Evolutionary conservation across 2,113 vertebrate species (phyloP).

Genomic region (Hiodon alosoides): DNA sequence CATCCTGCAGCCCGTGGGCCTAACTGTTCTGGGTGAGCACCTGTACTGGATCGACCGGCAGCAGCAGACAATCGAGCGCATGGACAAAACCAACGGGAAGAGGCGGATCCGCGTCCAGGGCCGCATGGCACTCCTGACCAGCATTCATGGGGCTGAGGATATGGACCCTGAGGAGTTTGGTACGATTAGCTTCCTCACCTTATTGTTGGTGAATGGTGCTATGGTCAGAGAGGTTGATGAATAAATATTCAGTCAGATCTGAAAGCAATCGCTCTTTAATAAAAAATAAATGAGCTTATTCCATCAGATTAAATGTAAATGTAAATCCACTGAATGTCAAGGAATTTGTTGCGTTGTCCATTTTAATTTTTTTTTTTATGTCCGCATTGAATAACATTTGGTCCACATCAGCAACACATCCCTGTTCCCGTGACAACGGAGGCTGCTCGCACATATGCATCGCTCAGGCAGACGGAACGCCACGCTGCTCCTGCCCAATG

Average conservation of each 20-base stretch:
- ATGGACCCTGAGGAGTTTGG: conserved; percentile 80
- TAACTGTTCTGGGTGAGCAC: conserved; percentile 81
- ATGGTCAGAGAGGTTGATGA: too few species aligned
- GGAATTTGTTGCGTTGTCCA: background rate
- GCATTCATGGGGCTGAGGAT: conserved; percentile 84
- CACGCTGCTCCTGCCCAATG: conserved; percentile 86
- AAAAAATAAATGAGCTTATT: too few species aligned
- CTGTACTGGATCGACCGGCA: conserved; percentile 94
- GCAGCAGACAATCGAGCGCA: conserved; percentile 94
- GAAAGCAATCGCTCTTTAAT: too few species aligned
- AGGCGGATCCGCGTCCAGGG: conserved; percentile 84
- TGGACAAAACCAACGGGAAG: conserved; percentile 81
- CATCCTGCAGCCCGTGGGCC: conserved; percentile 85
- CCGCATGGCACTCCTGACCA: conserved; percentile 82
- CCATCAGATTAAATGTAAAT: background rate
- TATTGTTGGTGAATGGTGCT: too few species aligned
- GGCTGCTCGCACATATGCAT: conserved; percentile 97
- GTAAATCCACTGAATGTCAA: background rate
- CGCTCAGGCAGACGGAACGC: conserved; percentile 90
- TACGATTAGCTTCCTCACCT: conserved; percentile 44
- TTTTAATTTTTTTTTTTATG: background rate
- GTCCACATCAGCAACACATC: conserved; percentile 71
- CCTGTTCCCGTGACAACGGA: conserved; percentile 87
- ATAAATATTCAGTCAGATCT: too few species aligned
- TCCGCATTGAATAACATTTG: background rate